Evolutionary conservation across 2,888 invertebrate genomes (phyloP).

Genomic region (Busseola fusca): DNA sequence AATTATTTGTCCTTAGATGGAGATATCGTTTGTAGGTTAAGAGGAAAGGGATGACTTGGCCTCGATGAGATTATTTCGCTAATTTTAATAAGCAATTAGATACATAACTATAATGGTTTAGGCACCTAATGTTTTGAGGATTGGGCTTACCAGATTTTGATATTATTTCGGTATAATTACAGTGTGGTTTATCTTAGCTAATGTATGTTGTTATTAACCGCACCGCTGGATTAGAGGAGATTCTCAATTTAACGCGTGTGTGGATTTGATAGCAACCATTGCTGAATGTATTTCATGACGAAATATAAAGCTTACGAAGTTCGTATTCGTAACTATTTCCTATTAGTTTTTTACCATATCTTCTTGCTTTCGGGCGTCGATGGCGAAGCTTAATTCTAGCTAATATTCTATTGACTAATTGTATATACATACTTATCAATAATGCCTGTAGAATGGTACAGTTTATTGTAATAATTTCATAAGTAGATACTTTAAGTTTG

Average conservation of each 20-base stretch:
- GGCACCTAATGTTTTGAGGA: constrained; percentile 11
- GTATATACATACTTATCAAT: too few species aligned
- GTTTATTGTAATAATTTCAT: not conserved
- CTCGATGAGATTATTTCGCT: constrained; percentile 27
- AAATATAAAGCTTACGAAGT: not conserved
- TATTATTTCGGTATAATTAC: constrained; percentile 8
- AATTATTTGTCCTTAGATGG: constrained; percentile 39
- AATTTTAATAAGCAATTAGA: constrained; percentile 31
- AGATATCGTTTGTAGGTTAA: constrained; percentile 23
- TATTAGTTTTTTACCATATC: not conserved
- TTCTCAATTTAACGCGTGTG: constrained; percentile 2
- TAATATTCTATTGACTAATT: too few species aligned
- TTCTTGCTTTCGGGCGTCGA: not conserved
- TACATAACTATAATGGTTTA: constrained; percentile 18
- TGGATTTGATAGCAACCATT: not conserved
- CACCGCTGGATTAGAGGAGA: not conserved
- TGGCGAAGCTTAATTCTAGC: not conserved
- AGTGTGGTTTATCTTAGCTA: not conserved
- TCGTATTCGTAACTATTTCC: not conserved
- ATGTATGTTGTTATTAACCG: not conserved
- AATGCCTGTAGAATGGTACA: not conserved
- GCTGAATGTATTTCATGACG: not conserved
- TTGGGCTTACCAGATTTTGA: constrained; percentile 9
- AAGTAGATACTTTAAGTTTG: not conserved
- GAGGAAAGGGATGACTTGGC: constrained; percentile 9